A percentile compares a stretch with the other conserved stretches of the same genome.
Evolutionary conservation across 2,888 invertebrate genomes (phyloP).

Genomic region (Microctonus hyperodae): DNA sequence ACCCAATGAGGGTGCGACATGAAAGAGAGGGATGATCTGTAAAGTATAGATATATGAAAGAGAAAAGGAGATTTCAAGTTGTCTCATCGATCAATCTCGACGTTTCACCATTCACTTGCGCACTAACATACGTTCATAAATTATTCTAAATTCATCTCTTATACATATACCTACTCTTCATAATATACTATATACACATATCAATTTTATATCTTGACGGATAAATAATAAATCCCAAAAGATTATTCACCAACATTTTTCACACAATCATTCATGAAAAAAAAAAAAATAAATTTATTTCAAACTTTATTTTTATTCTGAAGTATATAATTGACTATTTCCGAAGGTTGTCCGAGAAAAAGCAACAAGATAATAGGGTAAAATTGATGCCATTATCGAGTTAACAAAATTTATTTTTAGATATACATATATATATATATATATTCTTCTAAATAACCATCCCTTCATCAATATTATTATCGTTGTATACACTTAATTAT

Average conservation of each 20-base stretch:
- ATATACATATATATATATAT: too few relatives aligned
- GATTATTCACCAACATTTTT: not conserved
- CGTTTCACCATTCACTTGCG: conserved; percentile 23
- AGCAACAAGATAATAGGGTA: not conserved
- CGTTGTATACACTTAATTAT: too few relatives aligned
- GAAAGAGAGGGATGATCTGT: conserved; percentile 2
- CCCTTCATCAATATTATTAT: too few relatives aligned
- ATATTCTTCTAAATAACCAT: too few relatives aligned
- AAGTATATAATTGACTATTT: not conserved
- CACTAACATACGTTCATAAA: conserved; percentile 21
- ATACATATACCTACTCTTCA: too few relatives aligned
- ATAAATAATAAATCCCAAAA: not conserved
- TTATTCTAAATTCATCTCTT: conserved; percentile 9
- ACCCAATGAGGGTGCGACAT: not conserved
- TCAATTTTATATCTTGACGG: not conserved
- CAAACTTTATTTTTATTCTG: not conserved
- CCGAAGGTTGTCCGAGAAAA: not conserved
- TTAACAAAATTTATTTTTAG: not conserved
- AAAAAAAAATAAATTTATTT: not conserved
- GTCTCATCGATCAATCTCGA: conserved; percentile 25
- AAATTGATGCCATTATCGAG: not conserved
- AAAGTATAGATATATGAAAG: not conserved
- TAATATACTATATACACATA: not conserved
- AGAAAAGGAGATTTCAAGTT: not conserved
- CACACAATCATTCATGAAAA: not conserved